Evolutionary conservation across 37 sponge, comb jelly and placozoan genomes (phyloP).

Genomic region (Hormiphora californensis): DNA sequence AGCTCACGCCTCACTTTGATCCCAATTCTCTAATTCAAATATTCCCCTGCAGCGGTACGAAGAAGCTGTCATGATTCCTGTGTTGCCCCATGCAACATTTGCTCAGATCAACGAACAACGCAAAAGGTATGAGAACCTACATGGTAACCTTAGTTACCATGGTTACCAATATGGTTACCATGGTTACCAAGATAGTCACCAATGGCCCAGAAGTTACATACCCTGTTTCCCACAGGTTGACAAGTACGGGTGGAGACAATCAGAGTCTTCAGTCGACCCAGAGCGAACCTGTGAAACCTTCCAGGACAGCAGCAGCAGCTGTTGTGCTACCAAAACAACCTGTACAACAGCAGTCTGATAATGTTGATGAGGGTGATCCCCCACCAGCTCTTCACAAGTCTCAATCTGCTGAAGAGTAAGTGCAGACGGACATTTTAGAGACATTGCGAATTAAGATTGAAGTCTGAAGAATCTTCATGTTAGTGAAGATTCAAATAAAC

Average conservation of each 20-base stretch:
- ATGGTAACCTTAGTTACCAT: not conserved
- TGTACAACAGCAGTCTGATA: too few species aligned
- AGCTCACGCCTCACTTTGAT: too few species aligned
- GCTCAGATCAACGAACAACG: not conserved
- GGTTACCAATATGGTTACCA: not conserved
- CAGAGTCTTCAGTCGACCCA: slow-evolving; percentile 34
- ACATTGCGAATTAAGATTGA: too few species aligned
- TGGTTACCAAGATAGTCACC: too few species aligned
- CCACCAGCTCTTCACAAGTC: not conserved
- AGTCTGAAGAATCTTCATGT: too few species aligned
- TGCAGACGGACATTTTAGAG: too few species aligned
- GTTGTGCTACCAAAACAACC: not conserved
- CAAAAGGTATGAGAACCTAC: not conserved
- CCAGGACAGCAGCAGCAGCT: not conserved
- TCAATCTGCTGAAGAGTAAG: slow-evolving; percentile 51
- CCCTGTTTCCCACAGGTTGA: slow-evolving; percentile 5
- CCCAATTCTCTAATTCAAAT: not conserved
- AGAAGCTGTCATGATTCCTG: slow-evolving; percentile 23
- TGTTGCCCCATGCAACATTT: not conserved
- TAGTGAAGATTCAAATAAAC: too few species aligned
- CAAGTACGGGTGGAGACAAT: slow-evolving; percentile 16
- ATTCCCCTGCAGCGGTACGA: slow-evolving; percentile 11
- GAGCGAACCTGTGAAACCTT: slow-evolving; percentile 20
- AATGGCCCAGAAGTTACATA: too few species aligned
- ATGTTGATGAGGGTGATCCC: too few species aligned